phyloP scores from a whole-genome alignment of 2,888 invertebrate species.

The Oscheius sp. region DNA sequence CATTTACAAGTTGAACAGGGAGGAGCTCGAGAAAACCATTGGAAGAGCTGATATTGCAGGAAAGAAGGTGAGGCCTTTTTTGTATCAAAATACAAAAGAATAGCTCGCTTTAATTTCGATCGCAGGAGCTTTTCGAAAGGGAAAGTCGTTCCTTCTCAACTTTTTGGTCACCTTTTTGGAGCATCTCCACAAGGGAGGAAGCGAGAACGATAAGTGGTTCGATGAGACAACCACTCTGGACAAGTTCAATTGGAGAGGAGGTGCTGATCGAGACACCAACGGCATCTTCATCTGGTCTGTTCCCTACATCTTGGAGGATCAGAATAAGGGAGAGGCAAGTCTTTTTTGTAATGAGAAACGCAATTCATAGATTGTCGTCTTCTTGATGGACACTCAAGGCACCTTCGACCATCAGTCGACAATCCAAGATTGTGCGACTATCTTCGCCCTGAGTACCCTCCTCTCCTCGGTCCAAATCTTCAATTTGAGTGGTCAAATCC shows the following conservation, averaged over 20 bases:
- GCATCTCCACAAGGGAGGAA: slow-evolving; percentile 76
- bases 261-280: slow-evolving; percentile 71
- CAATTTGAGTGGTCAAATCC: slow-evolving; percentile 92
- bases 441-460: slow-evolving; percentile 96
- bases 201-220: too few relatives aligned
- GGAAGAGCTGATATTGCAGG: slow-evolving; percentile 35
- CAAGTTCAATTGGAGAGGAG: slow-evolving; percentile 62
- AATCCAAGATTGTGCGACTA: slow-evolving; percentile 93
- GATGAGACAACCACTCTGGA: slow-evolving; percentile 42
- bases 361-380: slow-evolving; percentile 72
- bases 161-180: slow-evolving; percentile 93
- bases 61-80: slow-evolving; percentile 57
- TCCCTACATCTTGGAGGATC: slow-evolving; percentile 78
- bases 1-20: not conserved
- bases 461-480: slow-evolving; percentile 83
- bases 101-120: slow-evolving; percentile 91
- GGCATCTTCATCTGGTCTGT: slow-evolving; percentile 97
- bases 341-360: not conserved
- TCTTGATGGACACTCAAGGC: slow-evolving; percentile 90
- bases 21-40: slow-evolving; percentile 1
- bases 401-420: slow-evolving; percentile 96
- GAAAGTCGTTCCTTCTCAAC: slow-evolving; percentile 76
- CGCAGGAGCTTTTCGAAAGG: slow-evolving; percentile 72
- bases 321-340: slow-evolving; percentile 71
- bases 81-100: too few relatives aligned